Evolutionary conservation across 2,113 vertebrate genomes (phyloP).

Genomic region (Oenanthe melanoleuca): DNA sequence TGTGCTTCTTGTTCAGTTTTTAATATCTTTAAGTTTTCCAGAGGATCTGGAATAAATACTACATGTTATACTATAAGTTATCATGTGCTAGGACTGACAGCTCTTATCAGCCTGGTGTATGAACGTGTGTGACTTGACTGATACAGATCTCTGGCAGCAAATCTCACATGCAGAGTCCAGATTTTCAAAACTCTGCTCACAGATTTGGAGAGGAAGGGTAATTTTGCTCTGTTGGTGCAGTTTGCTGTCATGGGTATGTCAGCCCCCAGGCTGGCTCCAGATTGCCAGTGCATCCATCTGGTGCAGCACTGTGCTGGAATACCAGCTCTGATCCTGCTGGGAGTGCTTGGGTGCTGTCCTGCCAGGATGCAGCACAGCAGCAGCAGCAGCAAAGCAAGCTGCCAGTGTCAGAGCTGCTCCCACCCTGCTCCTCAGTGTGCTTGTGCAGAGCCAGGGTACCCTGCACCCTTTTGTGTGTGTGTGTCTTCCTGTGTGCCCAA

Average conservation of each 20-base stretch:
- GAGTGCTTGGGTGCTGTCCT: not conserved
- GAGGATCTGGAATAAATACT: not conserved
- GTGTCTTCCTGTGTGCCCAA: not conserved
- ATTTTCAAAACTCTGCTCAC: not conserved
- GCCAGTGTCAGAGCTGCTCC: not conserved
- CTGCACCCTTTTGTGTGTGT: not conserved
- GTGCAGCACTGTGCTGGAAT: not conserved
- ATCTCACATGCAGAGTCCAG: not conserved
- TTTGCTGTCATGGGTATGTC: not conserved
- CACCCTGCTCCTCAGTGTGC: not conserved
- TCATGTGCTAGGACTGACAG: not conserved
- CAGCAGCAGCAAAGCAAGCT: not conserved
- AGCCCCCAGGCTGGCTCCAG: not conserved
- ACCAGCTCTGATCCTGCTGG: not conserved
- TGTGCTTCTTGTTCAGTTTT: not conserved
- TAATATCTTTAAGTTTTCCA: not conserved
- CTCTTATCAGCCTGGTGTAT: not conserved
- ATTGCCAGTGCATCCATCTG: not conserved
- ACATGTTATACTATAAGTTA: fast-evolving
- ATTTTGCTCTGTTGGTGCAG: not conserved
- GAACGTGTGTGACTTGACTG: not conserved
- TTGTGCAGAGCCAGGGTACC: not conserved
- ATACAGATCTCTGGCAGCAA: not conserved
- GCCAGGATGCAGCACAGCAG: not conserved
- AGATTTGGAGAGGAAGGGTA: not conserved